These are phyloP conservation scores for Subacronicta megacephala DNA, from an alignment of 2,888 invertebrate genomes.

Conservation along the genomic window DNA sequence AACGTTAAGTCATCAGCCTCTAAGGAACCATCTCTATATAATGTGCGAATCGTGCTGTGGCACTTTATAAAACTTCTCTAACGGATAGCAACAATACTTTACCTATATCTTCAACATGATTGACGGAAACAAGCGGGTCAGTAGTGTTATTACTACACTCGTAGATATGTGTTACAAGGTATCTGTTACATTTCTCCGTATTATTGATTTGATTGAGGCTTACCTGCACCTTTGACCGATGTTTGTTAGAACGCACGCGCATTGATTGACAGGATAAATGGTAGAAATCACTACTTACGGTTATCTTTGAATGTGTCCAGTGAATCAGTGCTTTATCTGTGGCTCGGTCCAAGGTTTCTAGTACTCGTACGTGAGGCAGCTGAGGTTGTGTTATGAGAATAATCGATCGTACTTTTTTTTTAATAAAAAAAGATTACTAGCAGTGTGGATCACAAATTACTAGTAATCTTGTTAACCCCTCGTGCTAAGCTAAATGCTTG, in stretches of 20 bases:
- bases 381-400: slow-evolving; percentile 23
- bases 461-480: too few species aligned
- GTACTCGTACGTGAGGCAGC: slow-evolving; percentile 36
- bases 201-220: slow-evolving; percentile 61
- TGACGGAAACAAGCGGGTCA: slow-evolving; percentile 73
- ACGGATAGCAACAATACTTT: slow-evolving; percentile 52
- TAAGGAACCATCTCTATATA: slow-evolving; percentile 43
- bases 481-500: too few species aligned
- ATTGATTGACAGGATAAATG: slow-evolving; percentile 59
- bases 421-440: too few species aligned
- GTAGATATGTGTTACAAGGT: slow-evolving; percentile 58
- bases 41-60: slow-evolving; percentile 48
- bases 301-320: slow-evolving; percentile 54
- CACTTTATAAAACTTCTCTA: slow-evolving; percentile 47
- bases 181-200: slow-evolving; percentile 63
- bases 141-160: slow-evolving; percentile 55
- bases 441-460: too few species aligned
- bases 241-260: slow-evolving; percentile 50
- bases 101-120: slow-evolving; percentile 58
- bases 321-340: slow-evolving; percentile 47
- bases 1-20: slow-evolving; percentile 48
- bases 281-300: slow-evolving; percentile 54
- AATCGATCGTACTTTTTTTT: too few species aligned
- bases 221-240: slow-evolving; percentile 71
- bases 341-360: slow-evolving; percentile 38